These are phyloP conservation scores for Grammomys dolichurus DNA, from an alignment of 2,113 vertebrate species.

Conservation along the genomic window DNA sequence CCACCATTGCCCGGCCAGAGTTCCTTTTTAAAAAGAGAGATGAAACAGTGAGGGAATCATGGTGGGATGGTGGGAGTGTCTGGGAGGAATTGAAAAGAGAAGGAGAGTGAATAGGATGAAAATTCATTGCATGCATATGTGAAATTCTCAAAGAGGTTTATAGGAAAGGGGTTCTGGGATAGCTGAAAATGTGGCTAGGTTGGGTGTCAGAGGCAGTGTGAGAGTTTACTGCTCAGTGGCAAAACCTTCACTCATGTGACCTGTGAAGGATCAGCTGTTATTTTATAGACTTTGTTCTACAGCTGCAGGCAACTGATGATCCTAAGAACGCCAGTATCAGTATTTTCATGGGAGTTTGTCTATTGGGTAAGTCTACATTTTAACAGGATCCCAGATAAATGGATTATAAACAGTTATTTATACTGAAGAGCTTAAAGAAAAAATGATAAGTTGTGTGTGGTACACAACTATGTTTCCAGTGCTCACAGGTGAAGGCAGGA, in stretches of 20 bases:
- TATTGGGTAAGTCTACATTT: background rate
- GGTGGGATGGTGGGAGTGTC: background rate
- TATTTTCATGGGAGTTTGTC: background rate
- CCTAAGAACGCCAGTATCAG: fast-evolving
- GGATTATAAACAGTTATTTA: background rate
- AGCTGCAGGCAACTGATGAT: background rate
- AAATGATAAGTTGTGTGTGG: background rate
- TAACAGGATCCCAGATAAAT: background rate
- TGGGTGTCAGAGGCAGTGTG: background rate
- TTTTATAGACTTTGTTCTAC: background rate
- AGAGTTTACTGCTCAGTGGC: background rate
- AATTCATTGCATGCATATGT: background rate
- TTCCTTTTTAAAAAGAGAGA: background rate
- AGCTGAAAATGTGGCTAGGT: background rate
- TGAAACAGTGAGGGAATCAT: background rate
- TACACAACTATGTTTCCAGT: background rate
- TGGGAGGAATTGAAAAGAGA: background rate
- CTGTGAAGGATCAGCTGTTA: background rate
- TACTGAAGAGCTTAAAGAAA: background rate
- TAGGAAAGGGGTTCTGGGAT: background rate
- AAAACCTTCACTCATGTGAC: background rate
- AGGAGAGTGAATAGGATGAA: background rate
- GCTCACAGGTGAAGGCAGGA: background rate
- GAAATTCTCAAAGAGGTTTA: background rate
- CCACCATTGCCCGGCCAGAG: background rate